A percentile compares a stretch with the other conserved stretches of the same genome.
Evolutionary conservation across 2,888 invertebrate species (phyloP).

Genomic region (Unio pictorum): DNA sequence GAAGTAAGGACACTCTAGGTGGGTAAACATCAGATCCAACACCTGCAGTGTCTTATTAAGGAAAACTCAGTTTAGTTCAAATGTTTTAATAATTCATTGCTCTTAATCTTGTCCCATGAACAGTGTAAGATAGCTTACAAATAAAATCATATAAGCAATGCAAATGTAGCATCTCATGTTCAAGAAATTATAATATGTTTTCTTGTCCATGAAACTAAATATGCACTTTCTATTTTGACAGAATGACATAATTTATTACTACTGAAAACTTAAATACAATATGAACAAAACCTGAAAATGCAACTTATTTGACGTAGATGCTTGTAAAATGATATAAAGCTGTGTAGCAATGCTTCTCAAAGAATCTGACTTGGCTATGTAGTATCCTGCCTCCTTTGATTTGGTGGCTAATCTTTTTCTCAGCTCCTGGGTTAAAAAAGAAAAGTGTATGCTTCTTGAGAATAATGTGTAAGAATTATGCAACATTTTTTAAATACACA

Average conservation of each 20-base stretch:
- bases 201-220: too few species aligned
- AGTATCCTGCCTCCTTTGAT: conserved; percentile 83
- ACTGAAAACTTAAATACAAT: too few species aligned
- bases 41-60: conserved; percentile 71
- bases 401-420: conserved; percentile 83
- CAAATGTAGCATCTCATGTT: too few species aligned
- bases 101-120: too few species aligned
- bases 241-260: too few species aligned
- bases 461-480: background rate
- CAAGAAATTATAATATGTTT: too few species aligned
- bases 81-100: too few species aligned
- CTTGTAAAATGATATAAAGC: conserved; percentile 71
- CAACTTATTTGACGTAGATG: background rate
- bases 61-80: conserved; percentile 7
- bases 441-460: background rate
- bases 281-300: too few species aligned
- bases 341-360: conserved; percentile 73
- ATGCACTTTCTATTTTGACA: too few species aligned
- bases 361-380: conserved; percentile 76
- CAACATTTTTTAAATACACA: too few species aligned
- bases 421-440: conserved; percentile 79
- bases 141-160: too few species aligned
- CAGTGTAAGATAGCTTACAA: too few species aligned
- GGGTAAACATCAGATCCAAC: conserved; percentile 76
- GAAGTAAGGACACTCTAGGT: conserved; percentile 88